These are phyloP conservation scores for Leguminivora glycinivorella DNA, from an alignment of 1,140 invertebrate species.

Conservation along the genomic window DNA sequence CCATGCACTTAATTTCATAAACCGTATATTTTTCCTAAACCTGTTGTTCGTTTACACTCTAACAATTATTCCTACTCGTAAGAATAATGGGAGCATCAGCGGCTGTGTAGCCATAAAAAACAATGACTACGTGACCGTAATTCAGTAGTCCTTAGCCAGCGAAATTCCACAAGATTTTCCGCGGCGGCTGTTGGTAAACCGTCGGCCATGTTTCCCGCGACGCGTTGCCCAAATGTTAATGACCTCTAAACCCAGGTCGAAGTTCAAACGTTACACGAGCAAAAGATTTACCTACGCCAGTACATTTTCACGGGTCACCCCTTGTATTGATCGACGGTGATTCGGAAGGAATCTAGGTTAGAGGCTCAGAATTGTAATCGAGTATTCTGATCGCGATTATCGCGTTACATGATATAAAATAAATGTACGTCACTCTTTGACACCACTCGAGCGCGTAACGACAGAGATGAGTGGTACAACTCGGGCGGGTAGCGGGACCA, in stretches of 20 bases:
- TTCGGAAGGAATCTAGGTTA: slow-evolving; percentile 67
- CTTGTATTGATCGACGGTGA: slow-evolving; percentile 66
- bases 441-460: not conserved
- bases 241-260: slow-evolving; percentile 77
- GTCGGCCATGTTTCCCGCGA: slow-evolving; percentile 49
- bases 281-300: slow-evolving; percentile 65
- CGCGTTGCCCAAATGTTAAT: slow-evolving; percentile 74
- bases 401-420: not conserved
- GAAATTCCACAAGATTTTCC: not conserved
- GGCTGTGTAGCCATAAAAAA: too few relatives aligned
- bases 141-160: not conserved
- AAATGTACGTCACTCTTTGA: not conserved
- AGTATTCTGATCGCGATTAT: not conserved
- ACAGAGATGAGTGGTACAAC: not conserved
- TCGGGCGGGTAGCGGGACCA: too few relatives aligned
- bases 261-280: slow-evolving; percentile 75
- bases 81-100: too few relatives aligned
- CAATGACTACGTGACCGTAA: not conserved
- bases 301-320: slow-evolving; percentile 67
- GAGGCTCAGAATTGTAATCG: slow-evolving; percentile 26
- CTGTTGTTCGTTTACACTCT: too few relatives aligned
- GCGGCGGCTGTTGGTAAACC: slow-evolving; percentile 41
- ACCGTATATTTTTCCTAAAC: too few relatives aligned
- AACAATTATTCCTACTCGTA: too few relatives aligned
- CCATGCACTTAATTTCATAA: too few relatives aligned